A percentile compares a stretch with the other conserved stretches of the same genome.
Conservation (phyloP, 2,888 invertebrate species). For the Eucera pruinosa region DNA sequence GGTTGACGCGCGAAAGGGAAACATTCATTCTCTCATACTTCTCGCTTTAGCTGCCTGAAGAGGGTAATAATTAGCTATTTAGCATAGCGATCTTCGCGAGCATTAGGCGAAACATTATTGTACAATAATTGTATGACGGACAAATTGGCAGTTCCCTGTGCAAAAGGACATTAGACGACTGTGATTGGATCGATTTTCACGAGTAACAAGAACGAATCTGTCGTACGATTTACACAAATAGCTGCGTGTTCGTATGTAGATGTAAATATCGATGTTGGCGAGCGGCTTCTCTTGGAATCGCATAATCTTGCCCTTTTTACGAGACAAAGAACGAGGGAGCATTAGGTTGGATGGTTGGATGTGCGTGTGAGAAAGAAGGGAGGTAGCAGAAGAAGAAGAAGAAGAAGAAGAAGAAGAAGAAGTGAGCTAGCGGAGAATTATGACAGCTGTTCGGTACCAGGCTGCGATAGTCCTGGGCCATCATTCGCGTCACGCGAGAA, state of each 20-base stretch:
- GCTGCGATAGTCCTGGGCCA: slow-evolving; percentile 83
- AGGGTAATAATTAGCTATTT: too few species aligned
- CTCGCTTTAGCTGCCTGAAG: too few species aligned
- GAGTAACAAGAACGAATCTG: neutral
- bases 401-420: slow-evolving; percentile 65
- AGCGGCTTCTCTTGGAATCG: slow-evolving; percentile 22
- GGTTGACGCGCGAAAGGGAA: too few species aligned
- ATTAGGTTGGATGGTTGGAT: slow-evolving; percentile 34
- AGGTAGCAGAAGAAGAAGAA: slow-evolving; percentile 43
- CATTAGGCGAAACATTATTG: too few species aligned
- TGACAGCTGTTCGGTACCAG: slow-evolving; percentile 86
- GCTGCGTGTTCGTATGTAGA: neutral
- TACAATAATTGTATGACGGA: too few species aligned
- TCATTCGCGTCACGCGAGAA: slow-evolving; percentile 82
- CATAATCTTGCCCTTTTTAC: slow-evolving; percentile 39
- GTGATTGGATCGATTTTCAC: slow-evolving; percentile 14
- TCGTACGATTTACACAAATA: slow-evolving; percentile 44
- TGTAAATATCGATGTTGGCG: slow-evolving; percentile 36
- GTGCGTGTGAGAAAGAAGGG: slow-evolving; percentile 18
- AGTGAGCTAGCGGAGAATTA: slow-evolving; percentile 74
- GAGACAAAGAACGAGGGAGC: slow-evolving; percentile 41
- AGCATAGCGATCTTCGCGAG: too few species aligned
- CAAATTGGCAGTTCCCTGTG: too few species aligned
- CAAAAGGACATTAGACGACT: neutral
- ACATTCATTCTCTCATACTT: too few species aligned